Evolutionary conservation across 2,797 vertebrate species (phyloP), one percentile per base, ranked within the genome.

Genomic region (Poecilia gillii): DNA sequence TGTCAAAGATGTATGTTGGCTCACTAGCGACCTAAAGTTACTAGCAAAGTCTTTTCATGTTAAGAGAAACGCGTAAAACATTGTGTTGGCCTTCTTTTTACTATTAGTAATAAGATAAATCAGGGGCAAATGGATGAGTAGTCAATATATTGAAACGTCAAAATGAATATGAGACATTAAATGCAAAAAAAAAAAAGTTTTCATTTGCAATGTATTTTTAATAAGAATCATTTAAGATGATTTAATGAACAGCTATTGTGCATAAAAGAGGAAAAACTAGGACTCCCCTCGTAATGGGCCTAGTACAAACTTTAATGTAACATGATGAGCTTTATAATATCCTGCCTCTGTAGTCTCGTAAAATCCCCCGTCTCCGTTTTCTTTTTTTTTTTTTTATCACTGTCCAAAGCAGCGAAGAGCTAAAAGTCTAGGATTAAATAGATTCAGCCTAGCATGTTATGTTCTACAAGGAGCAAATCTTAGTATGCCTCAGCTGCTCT

Each of bases 391-490:
- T 51, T 25, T 59, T 76, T 36, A 41, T 68, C 13, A 2, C 46
- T 47, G 14, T 73, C 20, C 23, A 13, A 72, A 77, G 45, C 28
- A 59, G 59, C 78, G 53, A 77, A 31, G 51, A n/a, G 33, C 75
- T 55, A 51, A 46, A 11, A 62, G n/a, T 77, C 83, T 75, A 68
- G 49, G 20, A 72, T 82, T 73, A 84, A 62, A 82, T 39, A 72
- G 0, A 43, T 46, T 74, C 20, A 84, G 72, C 78, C 64, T 16
- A 4, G 23, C 45, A 55, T 76, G 49, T 76, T 76, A 53, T 64
- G 23, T 82, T 80, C 73, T 73, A 68, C 51, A 83, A 80, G 82
- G 74, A 88, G 55, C 47, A 79, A 73, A 75, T 88, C 62, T 84
- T 70, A 83, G 81, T 49, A 47, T 78, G 74, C 77, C 80, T 80